Base-by-base conservation (phyloP, 2,888 invertebrate species). In the Sinelater perroti region DNA sequence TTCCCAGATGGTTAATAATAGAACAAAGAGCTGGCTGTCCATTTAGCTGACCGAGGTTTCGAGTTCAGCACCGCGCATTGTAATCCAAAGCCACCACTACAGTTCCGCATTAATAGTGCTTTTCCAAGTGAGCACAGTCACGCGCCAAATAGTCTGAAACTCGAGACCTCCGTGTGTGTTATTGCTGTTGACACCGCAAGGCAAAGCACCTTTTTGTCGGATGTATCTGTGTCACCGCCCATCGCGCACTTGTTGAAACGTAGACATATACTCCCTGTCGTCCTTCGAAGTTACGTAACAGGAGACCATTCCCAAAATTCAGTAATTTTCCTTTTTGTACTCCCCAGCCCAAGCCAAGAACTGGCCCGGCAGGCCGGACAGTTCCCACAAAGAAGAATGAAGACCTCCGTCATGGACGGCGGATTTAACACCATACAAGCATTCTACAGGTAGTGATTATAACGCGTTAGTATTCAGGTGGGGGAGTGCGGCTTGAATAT, bases 381-480 rank as follows among this genome's bases (percentile, higher is more conserved):
- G 33, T 45, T 8, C 18, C 54, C 49, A 40, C 8, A 13, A 38
- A 53, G 52, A 45, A 58, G 60, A 62, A 60, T 60, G 53, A 57
- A 56, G 56, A 60, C 49, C 55, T 60, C 57, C 62, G 66, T 66
- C 64, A 64, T 61, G 66, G 59, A 61, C 60, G 62, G 63, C 60
- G 62, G 61, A 65, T 59, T 57, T 55, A 61, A 60, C 62, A 57
- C 47, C 47, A 47, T 47, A 54, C 50, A 51, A 50, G 52, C 49
- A 62, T 59, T 59, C 61, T 54, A 65, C 67, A 66, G 67, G 67
- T 66, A 66, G 66, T 67, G 66, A 67, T 67, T 66, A 67, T 63
- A 56, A 63, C 65, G 61, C 60, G 52, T 67, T 64, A 66, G 65
- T 67, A 68, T 68, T 64, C 68, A 61, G 49, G 64, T 62, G 66